Percentiles rank a stretch among this genome's conserved stretches.
Conservation (phyloP, 2,888 invertebrate species). For the Tholera decimalis region DNA sequence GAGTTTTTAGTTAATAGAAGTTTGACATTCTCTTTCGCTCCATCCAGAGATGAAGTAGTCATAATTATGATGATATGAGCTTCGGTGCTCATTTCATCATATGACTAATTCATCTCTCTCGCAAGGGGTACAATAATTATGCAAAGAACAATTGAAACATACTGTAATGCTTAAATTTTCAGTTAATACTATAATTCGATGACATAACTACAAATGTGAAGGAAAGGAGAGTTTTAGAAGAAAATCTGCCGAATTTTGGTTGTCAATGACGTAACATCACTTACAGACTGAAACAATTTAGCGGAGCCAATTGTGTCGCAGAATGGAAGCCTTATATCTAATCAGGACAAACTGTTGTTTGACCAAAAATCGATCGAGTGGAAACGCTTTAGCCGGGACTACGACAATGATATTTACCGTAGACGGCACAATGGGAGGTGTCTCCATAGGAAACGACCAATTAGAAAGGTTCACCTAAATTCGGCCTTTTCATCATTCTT, state of each 20-base stretch:
- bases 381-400: neutral
- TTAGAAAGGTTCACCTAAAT: slow-evolving; percentile 28
- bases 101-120: no score
- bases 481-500: neutral
- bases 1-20: no score
- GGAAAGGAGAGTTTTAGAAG: neutral
- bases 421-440: slow-evolving; percentile 18
- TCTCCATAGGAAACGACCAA: slow-evolving; percentile 13
- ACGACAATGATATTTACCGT: slow-evolving; percentile 13
- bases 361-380: slow-evolving; percentile 37
- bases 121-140: no score
- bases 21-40: no score
- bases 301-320: slow-evolving; percentile 21
- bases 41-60: no score
- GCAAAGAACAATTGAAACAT: no score
- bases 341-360: slow-evolving; percentile 24
- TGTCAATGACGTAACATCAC: slow-evolving; percentile 4
- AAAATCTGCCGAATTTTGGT: neutral
- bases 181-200: no score
- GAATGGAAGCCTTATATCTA: slow-evolving; percentile 36
- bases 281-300: slow-evolving; percentile 25
- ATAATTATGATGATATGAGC: no score
- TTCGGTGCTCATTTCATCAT: no score
- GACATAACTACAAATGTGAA: neutral
- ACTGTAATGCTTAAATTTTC: no score